phyloP scores from a whole-genome alignment of 2,113 vertebrate genomes.

The Morone chrysops region DNA sequence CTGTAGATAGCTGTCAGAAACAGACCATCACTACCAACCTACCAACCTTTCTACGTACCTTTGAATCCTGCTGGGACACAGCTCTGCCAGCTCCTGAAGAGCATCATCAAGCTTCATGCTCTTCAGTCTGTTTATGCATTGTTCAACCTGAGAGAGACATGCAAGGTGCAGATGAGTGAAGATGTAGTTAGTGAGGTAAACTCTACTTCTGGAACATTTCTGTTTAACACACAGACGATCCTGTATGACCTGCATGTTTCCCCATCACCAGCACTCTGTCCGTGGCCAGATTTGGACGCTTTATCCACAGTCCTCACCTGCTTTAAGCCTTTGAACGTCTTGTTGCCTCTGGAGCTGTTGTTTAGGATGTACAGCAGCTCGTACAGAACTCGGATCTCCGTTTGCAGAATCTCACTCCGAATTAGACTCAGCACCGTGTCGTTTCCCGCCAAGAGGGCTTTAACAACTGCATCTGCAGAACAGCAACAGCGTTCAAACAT shows the following conservation, averaged over 20 bases:
- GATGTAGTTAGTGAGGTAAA: background rate
- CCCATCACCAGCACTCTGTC: background rate
- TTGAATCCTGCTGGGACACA: constrained; percentile 77
- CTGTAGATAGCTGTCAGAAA: background rate
- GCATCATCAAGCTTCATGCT: constrained; percentile 80
- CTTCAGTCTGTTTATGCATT: constrained; percentile 83
- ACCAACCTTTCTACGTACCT: constrained; percentile 55
- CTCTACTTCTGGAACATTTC: background rate
- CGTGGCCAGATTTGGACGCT: too few relatives aligned
- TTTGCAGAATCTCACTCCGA: constrained; percentile 74
- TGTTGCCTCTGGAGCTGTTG: constrained; percentile 78
- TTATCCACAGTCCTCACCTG: constrained; percentile 68
- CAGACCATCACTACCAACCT: background rate
- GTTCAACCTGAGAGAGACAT: constrained; percentile 78
- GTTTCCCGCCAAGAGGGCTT: constrained; percentile 17
- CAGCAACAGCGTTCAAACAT: background rate
- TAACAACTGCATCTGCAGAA: constrained; percentile 29
- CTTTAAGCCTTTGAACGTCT: constrained; percentile 76
- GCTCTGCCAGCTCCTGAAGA: constrained; percentile 71
- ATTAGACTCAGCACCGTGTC: constrained; percentile 65
- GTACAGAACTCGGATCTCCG: constrained; percentile 80
- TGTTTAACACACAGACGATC: background rate
- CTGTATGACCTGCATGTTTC: background rate
- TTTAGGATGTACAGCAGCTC: constrained; percentile 75
- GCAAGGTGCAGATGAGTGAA: background rate